Base-by-base conservation (phyloP, 2,113 vertebrate genomes). In the Stigmatopora argus region DNA sequence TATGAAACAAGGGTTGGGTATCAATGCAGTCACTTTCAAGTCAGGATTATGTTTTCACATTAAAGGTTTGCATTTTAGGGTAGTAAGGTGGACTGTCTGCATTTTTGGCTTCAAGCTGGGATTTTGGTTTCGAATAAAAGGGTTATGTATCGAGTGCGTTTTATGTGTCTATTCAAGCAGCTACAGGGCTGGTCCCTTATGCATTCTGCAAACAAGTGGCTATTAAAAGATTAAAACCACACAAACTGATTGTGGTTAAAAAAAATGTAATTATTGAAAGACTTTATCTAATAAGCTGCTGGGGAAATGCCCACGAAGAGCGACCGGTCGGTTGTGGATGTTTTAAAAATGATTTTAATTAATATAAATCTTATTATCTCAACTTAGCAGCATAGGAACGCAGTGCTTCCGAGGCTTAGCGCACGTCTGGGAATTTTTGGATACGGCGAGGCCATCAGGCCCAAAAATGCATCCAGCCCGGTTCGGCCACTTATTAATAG, bases 391-490 rank as follows among this genome's bases (percentile, higher is more conserved):
- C 66, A 26, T 13, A 17, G 70, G 68, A 46, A 45, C 19, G 6
- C n/a, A 65, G 72, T 72, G 67, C 74, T 62, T 65, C 18, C 45
- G 44, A 70, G 65, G 74, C 77, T 80, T 61, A 64, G 64, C 26
- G 7, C 15, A 8, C 73, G 60, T 64, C 65, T 19, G 64, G 71
- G 71, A 69, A 68, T 74, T 70, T 77, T 74, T 71, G 41, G 67
- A 69, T 81, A 80, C 80, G 73, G 72, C 21, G 59, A 78, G 74
- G 49, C 64, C 62, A 77, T 81, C 81, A 65, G 62, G 62, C 61
- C 51, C 64, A 76, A 79, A 76, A 68, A 56, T 66, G 63, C 73
- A 61, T 69, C 70, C 68, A 73, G 61, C 66, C 60, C 10, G 53
- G 13, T 2, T 23, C 7, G 23, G 14, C 53, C 59, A 71, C 47